Evolutionary conservation across 1,140 invertebrate genomes (phyloP).

Genomic region (Solenopsis invicta): DNA sequence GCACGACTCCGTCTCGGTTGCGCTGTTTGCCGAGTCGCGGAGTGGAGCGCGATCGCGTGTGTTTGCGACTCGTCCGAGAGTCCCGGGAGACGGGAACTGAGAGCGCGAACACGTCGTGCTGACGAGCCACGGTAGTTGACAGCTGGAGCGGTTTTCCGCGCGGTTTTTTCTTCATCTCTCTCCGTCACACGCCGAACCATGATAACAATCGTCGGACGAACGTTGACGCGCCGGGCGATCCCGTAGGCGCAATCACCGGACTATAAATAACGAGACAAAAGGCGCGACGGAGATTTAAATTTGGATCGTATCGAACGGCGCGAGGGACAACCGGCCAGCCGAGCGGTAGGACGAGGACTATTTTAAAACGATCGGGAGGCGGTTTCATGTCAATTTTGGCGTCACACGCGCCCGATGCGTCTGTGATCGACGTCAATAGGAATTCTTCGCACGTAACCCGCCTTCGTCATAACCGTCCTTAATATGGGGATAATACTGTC

Average conservation of each 20-base stretch:
- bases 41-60: background rate
- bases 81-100: background rate
- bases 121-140: background rate
- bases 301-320: slow-evolving; percentile 44
- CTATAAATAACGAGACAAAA: slow-evolving; percentile 72
- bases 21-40: background rate
- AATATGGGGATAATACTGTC: slow-evolving; percentile 85
- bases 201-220: background rate
- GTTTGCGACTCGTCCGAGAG: background rate
- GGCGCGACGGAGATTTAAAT: slow-evolving; percentile 66
- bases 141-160: background rate
- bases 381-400: slow-evolving; percentile 58
- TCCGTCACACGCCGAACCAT: background rate
- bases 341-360: slow-evolving; percentile 47
- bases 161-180: background rate
- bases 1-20: background rate
- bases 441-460: background rate
- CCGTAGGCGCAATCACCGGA: slow-evolving; percentile 36
- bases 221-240: background rate
- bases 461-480: background rate
- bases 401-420: slow-evolving; percentile 9
- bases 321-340: background rate
- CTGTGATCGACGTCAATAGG: background rate
- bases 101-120: background rate
- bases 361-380: slow-evolving; percentile 69